These are phyloP conservation scores for Oophaga pumilio DNA, from an alignment of 2,113 vertebrate species.

Conservation along the genomic window DNA sequence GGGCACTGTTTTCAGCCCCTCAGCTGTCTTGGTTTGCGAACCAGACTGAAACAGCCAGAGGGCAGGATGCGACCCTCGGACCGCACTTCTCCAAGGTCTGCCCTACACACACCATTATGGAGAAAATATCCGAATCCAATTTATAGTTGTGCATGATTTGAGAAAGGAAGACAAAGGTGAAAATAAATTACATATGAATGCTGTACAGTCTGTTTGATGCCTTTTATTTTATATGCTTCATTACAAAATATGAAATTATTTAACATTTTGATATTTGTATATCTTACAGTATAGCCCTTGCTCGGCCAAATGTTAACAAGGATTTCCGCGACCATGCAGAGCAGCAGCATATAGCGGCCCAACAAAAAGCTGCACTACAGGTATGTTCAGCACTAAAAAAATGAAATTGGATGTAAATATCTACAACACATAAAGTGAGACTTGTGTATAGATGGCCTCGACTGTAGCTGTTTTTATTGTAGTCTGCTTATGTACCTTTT, in stretches of 20 bases:
- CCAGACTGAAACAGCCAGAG: too few species aligned
- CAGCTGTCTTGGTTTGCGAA: too few species aligned
- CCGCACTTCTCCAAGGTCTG: too few species aligned
- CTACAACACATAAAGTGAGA: not conserved
- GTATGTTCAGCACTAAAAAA: conserved; percentile 65
- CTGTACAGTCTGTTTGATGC: too few species aligned
- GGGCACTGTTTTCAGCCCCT: too few species aligned
- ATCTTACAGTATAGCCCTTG: conserved; percentile 79
- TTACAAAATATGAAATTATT: not conserved
- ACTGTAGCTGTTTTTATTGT: not conserved
- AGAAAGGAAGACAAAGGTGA: too few species aligned
- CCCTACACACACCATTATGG: too few species aligned
- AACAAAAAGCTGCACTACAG: conserved; percentile 95
- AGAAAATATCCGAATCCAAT: too few species aligned
- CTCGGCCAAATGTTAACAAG: conserved; percentile 82
- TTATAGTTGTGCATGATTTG: too few species aligned
- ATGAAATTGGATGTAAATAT: not conserved
- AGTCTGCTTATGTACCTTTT: not conserved
- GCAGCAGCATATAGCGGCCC: conserved; percentile 94
- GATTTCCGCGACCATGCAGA: conserved; percentile 93
- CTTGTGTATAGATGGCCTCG: not conserved
- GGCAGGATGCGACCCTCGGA: too few species aligned
- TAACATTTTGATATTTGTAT: not conserved
- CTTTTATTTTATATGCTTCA: not conserved
- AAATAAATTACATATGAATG: too few species aligned